Percentiles rank a stretch among this genome's conserved stretches.
Evolutionary conservation across 2,888 invertebrate genomes (phyloP).

Genomic region (Laothoe populi): DNA sequence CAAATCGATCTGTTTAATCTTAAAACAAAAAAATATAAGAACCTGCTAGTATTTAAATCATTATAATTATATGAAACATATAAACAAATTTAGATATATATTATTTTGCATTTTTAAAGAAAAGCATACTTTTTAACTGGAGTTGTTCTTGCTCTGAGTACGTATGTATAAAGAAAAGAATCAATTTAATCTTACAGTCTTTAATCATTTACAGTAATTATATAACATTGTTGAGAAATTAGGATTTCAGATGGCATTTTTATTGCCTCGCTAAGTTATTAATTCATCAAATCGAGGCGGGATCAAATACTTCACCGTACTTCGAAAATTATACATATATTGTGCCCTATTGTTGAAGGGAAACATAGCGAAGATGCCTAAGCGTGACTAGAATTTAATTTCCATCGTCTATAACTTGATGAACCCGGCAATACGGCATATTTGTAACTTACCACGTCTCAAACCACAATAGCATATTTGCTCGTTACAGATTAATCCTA

Average conservation of each 20-base stretch:
- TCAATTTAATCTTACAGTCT: too few species aligned
- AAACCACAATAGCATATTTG: background rate
- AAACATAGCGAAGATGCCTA: constrained; percentile 9
- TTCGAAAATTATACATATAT: background rate
- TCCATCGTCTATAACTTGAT: constrained; percentile 7
- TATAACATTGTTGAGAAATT: background rate
- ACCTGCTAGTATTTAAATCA: too few species aligned
- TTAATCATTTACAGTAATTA: too few species aligned
- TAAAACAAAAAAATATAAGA: too few species aligned
- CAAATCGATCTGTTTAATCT: too few species aligned
- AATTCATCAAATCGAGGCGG: background rate
- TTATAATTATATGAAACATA: too few species aligned
- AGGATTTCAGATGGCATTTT: background rate
- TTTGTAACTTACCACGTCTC: background rate
- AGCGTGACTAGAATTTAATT: constrained; percentile 17
- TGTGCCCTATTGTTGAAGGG: constrained; percentile 7
- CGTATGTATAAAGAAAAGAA: too few species aligned
- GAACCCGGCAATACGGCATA: background rate
- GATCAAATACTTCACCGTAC: background rate
- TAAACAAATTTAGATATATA: too few species aligned
- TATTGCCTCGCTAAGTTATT: background rate
- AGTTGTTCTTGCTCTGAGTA: too few species aligned
- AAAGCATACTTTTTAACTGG: too few species aligned
- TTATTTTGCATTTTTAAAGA: too few species aligned
- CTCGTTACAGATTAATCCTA: background rate